phyloP scores from a whole-genome alignment of 2,888 invertebrate species.

The Eupithecia subfuscata region DNA sequence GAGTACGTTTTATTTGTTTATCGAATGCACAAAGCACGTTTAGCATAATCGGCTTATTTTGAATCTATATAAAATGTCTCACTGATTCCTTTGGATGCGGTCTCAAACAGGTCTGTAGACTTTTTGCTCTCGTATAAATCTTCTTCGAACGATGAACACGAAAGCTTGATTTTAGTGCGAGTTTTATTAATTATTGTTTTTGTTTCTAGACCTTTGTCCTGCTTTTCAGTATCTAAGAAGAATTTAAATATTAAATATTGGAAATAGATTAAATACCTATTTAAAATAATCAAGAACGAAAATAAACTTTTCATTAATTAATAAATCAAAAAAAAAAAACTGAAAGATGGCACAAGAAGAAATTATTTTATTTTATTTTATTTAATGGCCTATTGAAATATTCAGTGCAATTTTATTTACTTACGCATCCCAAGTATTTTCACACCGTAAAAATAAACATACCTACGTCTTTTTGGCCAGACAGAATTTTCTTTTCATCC shows the following conservation, averaged over 20 bases:
- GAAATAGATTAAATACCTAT: not conserved
- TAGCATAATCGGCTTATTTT: conserved; percentile 72
- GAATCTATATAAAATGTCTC: conserved; percentile 59
- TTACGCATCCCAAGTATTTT: too few relatives aligned
- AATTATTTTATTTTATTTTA: too few relatives aligned
- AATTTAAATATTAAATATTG: not conserved
- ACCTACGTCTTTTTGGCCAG: too few relatives aligned
- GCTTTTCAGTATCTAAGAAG: not conserved
- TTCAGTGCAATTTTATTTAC: too few relatives aligned
- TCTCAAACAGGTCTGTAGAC: conserved; percentile 60
- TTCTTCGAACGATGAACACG: conserved; percentile 40
- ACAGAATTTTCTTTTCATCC: too few relatives aligned
- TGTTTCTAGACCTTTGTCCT: not conserved
- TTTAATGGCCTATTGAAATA: too few relatives aligned
- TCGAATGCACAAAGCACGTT: conserved; percentile 54
- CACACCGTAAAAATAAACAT: too few relatives aligned
- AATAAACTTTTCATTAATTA: not conserved
- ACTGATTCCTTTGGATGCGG: conserved; percentile 52
- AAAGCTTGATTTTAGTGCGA: conserved; percentile 47
- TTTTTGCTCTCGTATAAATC: conserved; percentile 47
- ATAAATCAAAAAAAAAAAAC: too few relatives aligned
- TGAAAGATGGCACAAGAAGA: too few relatives aligned
- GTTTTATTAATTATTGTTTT: conserved; percentile 35
- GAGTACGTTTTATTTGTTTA: conserved; percentile 39
- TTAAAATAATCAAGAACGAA: not conserved